A percentile compares a stretch with the other conserved stretches of the same genome.
phyloP scores from a whole-genome alignment of 2,797 vertebrate species.

The Chloroceryle inda region DNA sequence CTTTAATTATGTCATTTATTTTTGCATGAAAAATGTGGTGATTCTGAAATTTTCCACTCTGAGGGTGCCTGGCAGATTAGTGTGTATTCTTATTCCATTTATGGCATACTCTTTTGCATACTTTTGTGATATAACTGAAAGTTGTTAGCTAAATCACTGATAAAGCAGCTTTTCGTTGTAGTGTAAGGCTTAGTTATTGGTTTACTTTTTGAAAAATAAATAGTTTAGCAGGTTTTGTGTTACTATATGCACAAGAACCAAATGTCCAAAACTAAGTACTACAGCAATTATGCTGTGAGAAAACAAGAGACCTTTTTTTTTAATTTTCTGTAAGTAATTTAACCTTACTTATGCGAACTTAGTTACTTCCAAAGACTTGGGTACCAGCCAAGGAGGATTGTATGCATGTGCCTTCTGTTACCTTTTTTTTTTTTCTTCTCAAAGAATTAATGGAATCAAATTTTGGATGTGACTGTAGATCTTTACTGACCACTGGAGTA shows the following conservation, averaged over 20 bases:
- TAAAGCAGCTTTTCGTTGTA: conserved; percentile 8
- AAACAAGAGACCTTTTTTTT: not conserved
- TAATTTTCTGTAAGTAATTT: not conserved
- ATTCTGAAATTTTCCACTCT: conserved; percentile 20
- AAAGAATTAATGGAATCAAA: not conserved
- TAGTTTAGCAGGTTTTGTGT: not conserved
- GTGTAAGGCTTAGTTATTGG: not conserved
- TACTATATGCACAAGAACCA: not conserved
- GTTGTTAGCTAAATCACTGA: conserved; percentile 1
- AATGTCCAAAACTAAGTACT: not conserved
- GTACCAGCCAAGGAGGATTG: not conserved
- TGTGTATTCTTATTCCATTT: not conserved
- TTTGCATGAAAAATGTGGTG: not conserved
- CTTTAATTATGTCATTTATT: not conserved
- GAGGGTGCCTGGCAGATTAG: not conserved
- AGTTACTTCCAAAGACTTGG: not conserved
- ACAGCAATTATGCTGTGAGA: not conserved
- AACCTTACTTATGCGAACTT: not conserved
- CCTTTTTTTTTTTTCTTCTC: not conserved
- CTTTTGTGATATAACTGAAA: not conserved
- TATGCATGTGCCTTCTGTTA: not conserved
- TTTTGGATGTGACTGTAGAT: not conserved
- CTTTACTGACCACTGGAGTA: not conserved
- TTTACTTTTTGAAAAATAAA: not conserved
- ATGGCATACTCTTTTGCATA: not conserved